A percentile compares a stretch with the other conserved stretches of the same genome.
These are phyloP conservation scores for Drosophila acutilabella DNA, from an alignment of 2,888 invertebrate species.

Conservation along the genomic window DNA sequence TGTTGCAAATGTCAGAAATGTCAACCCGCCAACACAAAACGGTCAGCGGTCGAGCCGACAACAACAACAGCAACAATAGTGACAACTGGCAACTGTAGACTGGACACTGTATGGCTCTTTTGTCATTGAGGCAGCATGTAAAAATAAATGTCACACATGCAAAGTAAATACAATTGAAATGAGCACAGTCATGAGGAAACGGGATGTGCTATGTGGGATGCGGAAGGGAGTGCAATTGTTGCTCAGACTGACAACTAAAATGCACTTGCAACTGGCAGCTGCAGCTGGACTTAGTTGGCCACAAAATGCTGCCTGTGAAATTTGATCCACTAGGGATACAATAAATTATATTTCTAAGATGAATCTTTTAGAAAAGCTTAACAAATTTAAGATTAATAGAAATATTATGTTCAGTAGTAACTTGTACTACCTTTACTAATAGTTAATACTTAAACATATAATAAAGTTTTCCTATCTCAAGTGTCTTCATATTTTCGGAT, in stretches of 20 bases:
- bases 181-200: slow-evolving; percentile 34
- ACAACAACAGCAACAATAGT: slow-evolving; percentile 9
- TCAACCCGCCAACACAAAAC: slow-evolving; percentile 70
- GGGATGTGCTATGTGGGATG: neutral
- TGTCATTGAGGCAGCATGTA: slow-evolving; percentile 53
- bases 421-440: too few relatives aligned
- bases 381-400: too few relatives aligned
- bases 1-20: slow-evolving; percentile 81
- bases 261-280: slow-evolving; percentile 23
- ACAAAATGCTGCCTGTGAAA: neutral
- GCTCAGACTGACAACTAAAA: slow-evolving; percentile 33
- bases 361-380: neutral
- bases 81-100: slow-evolving; percentile 19
- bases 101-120: slow-evolving; percentile 22
- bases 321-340: neutral
- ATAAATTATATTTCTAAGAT: too few relatives aligned
- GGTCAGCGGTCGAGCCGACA: slow-evolving; percentile 58
- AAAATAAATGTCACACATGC: slow-evolving; percentile 76
- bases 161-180: slow-evolving; percentile 80
- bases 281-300: slow-evolving; percentile 1
- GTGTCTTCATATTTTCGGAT: too few relatives aligned
- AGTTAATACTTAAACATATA: too few relatives aligned
- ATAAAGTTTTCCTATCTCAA: too few relatives aligned
- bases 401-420: too few relatives aligned
- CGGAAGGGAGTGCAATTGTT: slow-evolving; percentile 8